Base-by-base conservation (phyloP, 2,888 invertebrate genomes). In the Branchipolynoe longqiensis region DNA sequence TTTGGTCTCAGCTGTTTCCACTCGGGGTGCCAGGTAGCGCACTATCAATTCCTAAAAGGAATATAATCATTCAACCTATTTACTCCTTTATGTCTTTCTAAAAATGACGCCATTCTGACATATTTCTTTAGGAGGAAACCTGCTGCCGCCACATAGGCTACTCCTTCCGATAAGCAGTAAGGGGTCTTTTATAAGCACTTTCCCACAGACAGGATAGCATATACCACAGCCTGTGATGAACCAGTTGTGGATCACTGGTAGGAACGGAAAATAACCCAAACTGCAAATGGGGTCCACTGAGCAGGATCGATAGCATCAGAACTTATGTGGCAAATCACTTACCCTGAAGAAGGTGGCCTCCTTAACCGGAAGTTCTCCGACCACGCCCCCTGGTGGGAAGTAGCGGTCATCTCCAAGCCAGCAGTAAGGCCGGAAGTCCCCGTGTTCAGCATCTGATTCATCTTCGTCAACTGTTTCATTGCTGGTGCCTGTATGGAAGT, bases 291-390 rank as follows among this genome's bases (percentile, higher is more conserved):
- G n/a, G n/a, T n/a, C n/a, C n/a, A n/a, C n/a, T n/a, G n/a, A n/a
- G n/a, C n/a, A 8, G 48, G 18, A 48, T 48, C 48, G 18, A 48
- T 48, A 48, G 8, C 8, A 48, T 12, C 8, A 48, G 48, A 48
- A 48, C 8, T 18, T 48, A 48, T 8, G 48, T 48, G 18, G 8
- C n/a, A n/a, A n/a, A n/a, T n/a, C n/a, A 18, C 38, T 69, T 1
- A 69, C 69, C 69, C 38, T 14, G 22, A 69, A 69, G 69, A 69
- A 69, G 69, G 36, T 33, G 18, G 33, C 22, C 36, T 69, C 69
- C 36, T 14, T 22, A 1, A 18, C 69, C 6, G 69, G 69, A 18
- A 69, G 69, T 18, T 12, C 18, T 12, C 25, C 62, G 48, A 18
- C 48, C 1, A 38, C 69, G 36, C 12, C 33, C 69, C 69, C 69